These are phyloP conservation scores for Agrotis ipsilon DNA, from an alignment of 2,888 invertebrate genomes.

Conservation along the genomic window DNA sequence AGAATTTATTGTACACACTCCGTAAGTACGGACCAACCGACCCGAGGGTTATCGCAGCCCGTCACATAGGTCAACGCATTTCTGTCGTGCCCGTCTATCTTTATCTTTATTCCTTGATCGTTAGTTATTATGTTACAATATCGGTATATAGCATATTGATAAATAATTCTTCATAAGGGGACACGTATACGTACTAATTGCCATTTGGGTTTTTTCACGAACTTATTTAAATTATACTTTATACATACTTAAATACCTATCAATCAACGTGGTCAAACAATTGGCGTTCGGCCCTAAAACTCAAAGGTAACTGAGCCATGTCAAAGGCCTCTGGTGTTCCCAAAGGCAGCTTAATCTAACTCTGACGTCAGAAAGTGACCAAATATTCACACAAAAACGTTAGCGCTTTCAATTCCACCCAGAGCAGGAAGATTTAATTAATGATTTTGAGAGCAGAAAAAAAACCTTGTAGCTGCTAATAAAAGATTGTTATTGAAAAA, in stretches of 20 bases:
- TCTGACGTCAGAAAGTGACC: too few species aligned
- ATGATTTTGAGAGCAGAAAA: too few species aligned
- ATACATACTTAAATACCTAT: background rate
- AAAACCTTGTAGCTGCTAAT: too few species aligned
- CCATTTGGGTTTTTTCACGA: background rate
- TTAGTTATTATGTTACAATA: conserved; percentile 52
- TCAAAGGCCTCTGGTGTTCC: too few species aligned
- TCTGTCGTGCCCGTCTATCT: conserved; percentile 71
- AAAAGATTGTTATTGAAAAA: too few species aligned
- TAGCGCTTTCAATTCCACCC: too few species aligned
- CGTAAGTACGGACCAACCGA: conserved; percentile 69
- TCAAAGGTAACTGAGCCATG: too few species aligned
- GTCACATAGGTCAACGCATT: conserved; percentile 80
- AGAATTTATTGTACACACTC: conserved; percentile 56
- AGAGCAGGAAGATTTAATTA: too few species aligned
- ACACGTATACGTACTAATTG: conserved; percentile 6
- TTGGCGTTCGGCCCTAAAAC: too few species aligned
- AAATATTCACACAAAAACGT: too few species aligned
- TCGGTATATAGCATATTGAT: conserved; percentile 23
- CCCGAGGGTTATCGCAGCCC: conserved; percentile 75
- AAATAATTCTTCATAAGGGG: conserved; percentile 4
- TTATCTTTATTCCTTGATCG: conserved; percentile 79
- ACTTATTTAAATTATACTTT: background rate
- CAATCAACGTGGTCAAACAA: background rate
- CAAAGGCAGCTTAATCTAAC: too few species aligned